Evolutionary conservation across 2,797 vertebrate species (phyloP).

Genomic region (Cynodonichthys magdalenae): DNA sequence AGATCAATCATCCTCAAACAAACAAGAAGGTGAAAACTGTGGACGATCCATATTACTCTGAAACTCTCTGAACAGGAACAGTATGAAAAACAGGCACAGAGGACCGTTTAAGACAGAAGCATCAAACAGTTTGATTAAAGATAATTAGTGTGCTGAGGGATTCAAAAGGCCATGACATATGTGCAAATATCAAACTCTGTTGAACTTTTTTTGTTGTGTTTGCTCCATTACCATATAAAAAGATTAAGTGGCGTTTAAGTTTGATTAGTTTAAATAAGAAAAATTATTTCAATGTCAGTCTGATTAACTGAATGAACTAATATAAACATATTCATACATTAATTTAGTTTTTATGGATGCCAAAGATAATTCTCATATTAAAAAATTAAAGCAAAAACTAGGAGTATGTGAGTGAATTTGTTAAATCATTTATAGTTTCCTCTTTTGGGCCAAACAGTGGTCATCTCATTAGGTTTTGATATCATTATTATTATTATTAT

Average conservation of each 20-base stretch:
- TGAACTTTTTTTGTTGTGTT: neutral
- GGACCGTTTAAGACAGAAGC: conserved; percentile 77
- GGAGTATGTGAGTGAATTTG: no score
- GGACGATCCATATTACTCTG: conserved; percentile 37
- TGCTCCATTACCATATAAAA: neutral
- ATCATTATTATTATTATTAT: no score
- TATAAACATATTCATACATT: neutral
- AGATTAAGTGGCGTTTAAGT: no score
- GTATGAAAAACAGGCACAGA: conserved; percentile 78
- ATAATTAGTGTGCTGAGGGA: conserved; percentile 59
- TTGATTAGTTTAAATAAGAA: neutral
- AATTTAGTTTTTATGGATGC: neutral
- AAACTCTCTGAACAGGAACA: conserved; percentile 60
- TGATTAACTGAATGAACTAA: conserved; percentile 5
- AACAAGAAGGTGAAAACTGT: conserved; percentile 69
- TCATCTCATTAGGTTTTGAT: no score
- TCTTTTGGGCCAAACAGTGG: no score
- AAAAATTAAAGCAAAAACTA: no score
- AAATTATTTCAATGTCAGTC: neutral
- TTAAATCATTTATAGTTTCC: no score
- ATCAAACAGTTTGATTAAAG: conserved; percentile 68
- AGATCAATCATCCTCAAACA: conserved; percentile 59
- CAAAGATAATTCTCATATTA: neutral
- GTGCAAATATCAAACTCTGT: conserved; percentile 28
- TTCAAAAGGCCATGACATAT: conserved; percentile 59